A percentile compares a stretch with the other conserved stretches of the same genome.
These are phyloP conservation scores for Sardinella longiceps DNA, from an alignment of 2,797 vertebrate species.

Conservation along the genomic window DNA sequence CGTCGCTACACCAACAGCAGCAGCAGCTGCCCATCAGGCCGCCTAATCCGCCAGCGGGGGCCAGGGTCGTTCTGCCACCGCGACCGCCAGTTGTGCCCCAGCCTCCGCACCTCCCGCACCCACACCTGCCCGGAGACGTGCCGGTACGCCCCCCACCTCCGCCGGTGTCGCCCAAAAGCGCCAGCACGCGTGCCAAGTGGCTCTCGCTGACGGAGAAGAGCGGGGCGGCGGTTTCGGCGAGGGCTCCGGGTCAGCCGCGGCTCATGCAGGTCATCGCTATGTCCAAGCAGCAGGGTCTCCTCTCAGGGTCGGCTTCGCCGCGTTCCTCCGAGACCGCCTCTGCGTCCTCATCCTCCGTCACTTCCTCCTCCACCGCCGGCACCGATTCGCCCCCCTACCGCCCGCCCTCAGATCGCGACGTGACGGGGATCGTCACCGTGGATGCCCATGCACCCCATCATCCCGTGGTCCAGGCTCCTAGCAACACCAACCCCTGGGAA, in stretches of 20 bases:
- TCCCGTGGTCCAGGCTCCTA: slow-evolving; percentile 82
- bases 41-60: slow-evolving; percentile 64
- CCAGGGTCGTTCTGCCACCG: slow-evolving; percentile 83
- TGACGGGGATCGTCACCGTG: slow-evolving; percentile 84
- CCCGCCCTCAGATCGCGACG: slow-evolving; percentile 78
- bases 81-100: slow-evolving; percentile 82
- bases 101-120: slow-evolving; percentile 41
- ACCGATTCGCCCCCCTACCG: slow-evolving; percentile 84
- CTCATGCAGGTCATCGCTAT: slow-evolving; percentile 93
- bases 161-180: slow-evolving; percentile 79
- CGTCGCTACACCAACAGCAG: too few species aligned
- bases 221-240: slow-evolving; percentile 57
- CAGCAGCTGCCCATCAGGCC: slow-evolving; percentile 76
- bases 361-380: slow-evolving; percentile 80
- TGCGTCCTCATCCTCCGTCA: slow-evolving; percentile 80
- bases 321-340: slow-evolving; percentile 83
- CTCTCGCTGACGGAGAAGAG: slow-evolving; percentile 89
- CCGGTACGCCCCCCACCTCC: slow-evolving; percentile 64
- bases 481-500: slow-evolving; percentile 69
- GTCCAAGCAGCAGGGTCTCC: slow-evolving; percentile 87
- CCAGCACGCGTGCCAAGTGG: slow-evolving; percentile 92
- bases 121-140: background rate
- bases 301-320: slow-evolving; percentile 72
- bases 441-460: slow-evolving; percentile 88
- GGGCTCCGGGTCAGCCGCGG: slow-evolving; percentile 81